These are phyloP conservation scores for Microctonus brassicae DNA, from an alignment of 2,888 invertebrate genomes.

Conservation along the genomic window DNA sequence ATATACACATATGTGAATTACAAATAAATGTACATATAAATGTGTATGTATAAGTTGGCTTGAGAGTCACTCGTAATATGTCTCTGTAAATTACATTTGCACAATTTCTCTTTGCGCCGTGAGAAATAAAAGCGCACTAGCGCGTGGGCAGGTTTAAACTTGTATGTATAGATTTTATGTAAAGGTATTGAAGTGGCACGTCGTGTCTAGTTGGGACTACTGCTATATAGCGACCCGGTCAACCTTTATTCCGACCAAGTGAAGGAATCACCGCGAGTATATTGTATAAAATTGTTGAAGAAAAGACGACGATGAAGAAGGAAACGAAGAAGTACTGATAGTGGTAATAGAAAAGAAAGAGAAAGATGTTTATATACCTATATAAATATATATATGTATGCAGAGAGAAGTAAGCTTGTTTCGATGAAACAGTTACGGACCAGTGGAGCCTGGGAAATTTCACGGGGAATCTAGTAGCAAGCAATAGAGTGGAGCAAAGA, in stretches of 20 bases:
- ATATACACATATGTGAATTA: too few species aligned
- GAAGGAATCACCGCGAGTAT: neutral
- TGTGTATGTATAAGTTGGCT: neutral
- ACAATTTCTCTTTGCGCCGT: conserved; percentile 37
- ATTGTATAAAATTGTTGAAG: too few species aligned
- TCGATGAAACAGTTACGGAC: conserved; percentile 38
- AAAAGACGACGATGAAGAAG: too few species aligned
- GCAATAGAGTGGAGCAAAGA: conserved; percentile 17
- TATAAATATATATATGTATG: neutral
- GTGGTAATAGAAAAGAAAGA: neutral
- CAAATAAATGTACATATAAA: neutral
- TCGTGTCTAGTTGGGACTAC: conserved; percentile 17
- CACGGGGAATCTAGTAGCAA: conserved; percentile 44
- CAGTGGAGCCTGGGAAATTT: conserved; percentile 49
- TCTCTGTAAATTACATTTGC: conserved; percentile 17
- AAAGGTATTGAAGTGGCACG: conserved; percentile 26
- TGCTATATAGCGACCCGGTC: conserved; percentile 13
- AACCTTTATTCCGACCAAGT: conserved; percentile 29
- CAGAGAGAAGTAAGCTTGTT: conserved; percentile 9
- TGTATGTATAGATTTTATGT: conserved; percentile 3
- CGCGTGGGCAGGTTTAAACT: conserved; percentile 30
- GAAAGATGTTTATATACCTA: neutral
- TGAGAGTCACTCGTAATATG: neutral
- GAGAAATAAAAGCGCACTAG: conserved; percentile 45
- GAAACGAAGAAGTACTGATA: too few species aligned